These are phyloP conservation scores for Neoniphon sammara DNA, from an alignment of 2,797 vertebrate genomes.

Conservation along the genomic window DNA sequence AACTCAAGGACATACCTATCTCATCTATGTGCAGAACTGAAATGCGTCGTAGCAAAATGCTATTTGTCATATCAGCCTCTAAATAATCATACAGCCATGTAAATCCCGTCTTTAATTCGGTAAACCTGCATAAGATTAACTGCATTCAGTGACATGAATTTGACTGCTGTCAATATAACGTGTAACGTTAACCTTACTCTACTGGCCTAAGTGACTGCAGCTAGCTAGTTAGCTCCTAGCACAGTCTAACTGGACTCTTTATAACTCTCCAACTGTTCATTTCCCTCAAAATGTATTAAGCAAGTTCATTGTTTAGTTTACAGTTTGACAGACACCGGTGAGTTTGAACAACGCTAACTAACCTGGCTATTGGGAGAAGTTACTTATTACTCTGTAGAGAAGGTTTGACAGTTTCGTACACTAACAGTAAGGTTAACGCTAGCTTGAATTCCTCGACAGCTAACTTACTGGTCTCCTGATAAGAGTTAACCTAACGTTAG, in stretches of 20 bases:
- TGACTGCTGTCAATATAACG: not conserved
- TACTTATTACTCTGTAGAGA: not conserved
- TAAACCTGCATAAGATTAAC: too few species aligned
- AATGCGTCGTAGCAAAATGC: too few species aligned
- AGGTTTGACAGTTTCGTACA: not conserved
- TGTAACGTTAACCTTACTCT: slow-evolving; percentile 16
- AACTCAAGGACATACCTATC: not conserved
- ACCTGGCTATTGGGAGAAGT: not conserved
- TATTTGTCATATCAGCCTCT: too few species aligned
- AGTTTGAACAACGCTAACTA: too few species aligned
- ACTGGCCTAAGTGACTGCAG: not conserved
- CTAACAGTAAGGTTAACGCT: not conserved
- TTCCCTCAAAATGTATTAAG: not conserved
- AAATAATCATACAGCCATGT: too few species aligned
- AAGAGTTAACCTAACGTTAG: not conserved
- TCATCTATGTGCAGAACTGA: too few species aligned
- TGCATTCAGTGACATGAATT: too few species aligned
- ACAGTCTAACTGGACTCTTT: too few species aligned
- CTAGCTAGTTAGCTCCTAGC: not conserved
- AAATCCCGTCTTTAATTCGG: too few species aligned
- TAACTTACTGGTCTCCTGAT: not conserved
- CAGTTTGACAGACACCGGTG: not conserved
- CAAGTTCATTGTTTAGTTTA: not conserved
- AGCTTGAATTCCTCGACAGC: not conserved
- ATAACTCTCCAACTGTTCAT: too few species aligned